phyloP scores from a whole-genome alignment of 2,113 vertebrate species.

The Triplophysa siluroides region DNA sequence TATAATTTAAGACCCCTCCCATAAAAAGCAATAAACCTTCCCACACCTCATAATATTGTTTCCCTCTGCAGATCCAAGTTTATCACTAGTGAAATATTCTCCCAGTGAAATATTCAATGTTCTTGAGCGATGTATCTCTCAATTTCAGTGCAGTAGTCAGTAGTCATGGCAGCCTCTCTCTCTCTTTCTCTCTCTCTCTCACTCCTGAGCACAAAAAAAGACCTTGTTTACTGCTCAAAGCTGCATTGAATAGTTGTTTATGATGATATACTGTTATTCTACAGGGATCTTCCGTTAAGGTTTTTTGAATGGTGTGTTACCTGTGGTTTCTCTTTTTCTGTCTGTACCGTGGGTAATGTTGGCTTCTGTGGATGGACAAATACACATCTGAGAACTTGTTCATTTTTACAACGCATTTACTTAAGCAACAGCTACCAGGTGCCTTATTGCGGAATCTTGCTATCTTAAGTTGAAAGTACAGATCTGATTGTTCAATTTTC shows the following conservation, averaged over 20 bases:
- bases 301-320: conserved; percentile 28
- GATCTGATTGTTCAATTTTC: too few relatives aligned
- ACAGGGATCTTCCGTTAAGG: neutral
- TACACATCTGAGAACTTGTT: neutral
- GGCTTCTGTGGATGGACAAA: conserved; percentile 19
- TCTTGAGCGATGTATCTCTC: neutral
- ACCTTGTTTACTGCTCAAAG: neutral
- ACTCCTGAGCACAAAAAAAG: conserved; percentile 57
- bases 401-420: neutral
- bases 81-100: neutral
- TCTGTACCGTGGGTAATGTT: neutral
- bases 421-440: too few relatives aligned
- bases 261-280: neutral
- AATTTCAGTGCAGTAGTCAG: conserved; percentile 42
- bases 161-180: conserved; percentile 37
- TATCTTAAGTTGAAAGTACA: too few relatives aligned
- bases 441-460: too few relatives aligned
- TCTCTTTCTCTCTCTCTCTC: conserved; percentile 30
- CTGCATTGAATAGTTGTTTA: conserved; percentile 1
- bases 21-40: neutral
- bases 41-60: neutral
- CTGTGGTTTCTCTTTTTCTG: conserved; percentile 11
- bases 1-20: neutral
- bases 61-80: neutral
- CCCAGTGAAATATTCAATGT: neutral